These are phyloP conservation scores for Tigriopus japonicus DNA, from an alignment of 1,140 invertebrate genomes.

Conservation along the genomic window DNA sequence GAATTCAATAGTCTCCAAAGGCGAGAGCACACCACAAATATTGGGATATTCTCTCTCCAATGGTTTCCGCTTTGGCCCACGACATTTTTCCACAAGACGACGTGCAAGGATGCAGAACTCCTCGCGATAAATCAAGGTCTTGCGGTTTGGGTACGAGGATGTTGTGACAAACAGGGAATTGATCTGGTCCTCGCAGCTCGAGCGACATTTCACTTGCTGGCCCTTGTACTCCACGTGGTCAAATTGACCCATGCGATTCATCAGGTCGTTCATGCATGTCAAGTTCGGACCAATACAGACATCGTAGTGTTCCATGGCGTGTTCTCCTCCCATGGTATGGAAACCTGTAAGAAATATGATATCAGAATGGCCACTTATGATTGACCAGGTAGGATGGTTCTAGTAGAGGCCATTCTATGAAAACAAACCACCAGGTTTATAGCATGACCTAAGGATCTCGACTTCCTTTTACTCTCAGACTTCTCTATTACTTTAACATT, in stretches of 20 bases:
- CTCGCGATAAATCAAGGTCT: constrained; percentile 12
- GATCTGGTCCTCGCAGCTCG: constrained; percentile 10
- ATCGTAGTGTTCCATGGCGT: constrained; percentile 9
- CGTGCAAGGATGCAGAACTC: constrained; percentile 10
- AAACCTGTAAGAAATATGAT: constrained; percentile 1
- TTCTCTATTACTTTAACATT: too few relatives aligned
- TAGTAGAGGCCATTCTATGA: too few relatives aligned
- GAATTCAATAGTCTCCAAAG: neutral
- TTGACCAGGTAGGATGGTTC: too few relatives aligned
- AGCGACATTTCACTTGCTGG: constrained; percentile 10
- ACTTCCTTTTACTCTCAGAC: too few relatives aligned
- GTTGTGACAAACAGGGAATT: constrained; percentile 12
- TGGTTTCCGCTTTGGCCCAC: neutral
- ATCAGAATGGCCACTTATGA: neutral
- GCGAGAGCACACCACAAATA: neutral
- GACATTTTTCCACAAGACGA: constrained; percentile 4
- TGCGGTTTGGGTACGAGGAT: constrained; percentile 10
- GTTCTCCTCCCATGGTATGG: constrained; percentile 12
- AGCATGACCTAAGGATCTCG: too few relatives aligned
- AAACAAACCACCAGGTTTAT: too few relatives aligned
- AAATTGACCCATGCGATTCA: constrained; percentile 13
- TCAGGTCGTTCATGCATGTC: constrained; percentile 12
- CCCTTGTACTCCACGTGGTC: constrained; percentile 13
- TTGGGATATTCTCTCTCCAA: constrained; percentile 8
- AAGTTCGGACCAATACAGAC: constrained; percentile 11